phyloP scores from a whole-genome alignment of 1,140 invertebrate species.

The Musca domestica region DNA sequence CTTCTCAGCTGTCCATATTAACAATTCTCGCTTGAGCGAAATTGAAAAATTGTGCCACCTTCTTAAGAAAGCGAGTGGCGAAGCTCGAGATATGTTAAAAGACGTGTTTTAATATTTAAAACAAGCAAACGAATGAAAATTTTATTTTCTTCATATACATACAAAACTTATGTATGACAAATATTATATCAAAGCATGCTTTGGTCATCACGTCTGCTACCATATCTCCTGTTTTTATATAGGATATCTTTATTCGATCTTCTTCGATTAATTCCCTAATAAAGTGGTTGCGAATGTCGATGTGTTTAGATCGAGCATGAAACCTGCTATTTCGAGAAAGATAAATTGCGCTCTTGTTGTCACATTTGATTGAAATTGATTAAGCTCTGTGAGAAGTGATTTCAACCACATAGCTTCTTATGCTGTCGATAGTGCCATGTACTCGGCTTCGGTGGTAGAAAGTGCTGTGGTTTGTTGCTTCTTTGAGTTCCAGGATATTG shows the following conservation, averaged over 20 bases:
- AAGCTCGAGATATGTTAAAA: too few relatives aligned
- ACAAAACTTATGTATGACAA: too few relatives aligned
- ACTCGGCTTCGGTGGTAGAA: neutral
- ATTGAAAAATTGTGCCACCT: too few relatives aligned
- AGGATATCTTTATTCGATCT: neutral
- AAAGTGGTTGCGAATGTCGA: slow-evolving; percentile 47
- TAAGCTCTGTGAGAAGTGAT: neutral
- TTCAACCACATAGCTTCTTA: neutral
- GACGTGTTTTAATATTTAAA: too few relatives aligned
- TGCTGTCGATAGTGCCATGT: neutral
- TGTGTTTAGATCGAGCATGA: slow-evolving; percentile 44
- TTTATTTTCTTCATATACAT: too few relatives aligned
- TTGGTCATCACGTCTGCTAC: neutral
- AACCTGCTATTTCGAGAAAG: neutral
- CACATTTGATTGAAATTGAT: neutral
- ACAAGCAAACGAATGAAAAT: too few relatives aligned
- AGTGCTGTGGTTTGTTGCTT: neutral
- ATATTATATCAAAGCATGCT: too few relatives aligned
- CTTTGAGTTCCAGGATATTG: slow-evolving; percentile 30
- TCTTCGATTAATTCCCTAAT: neutral
- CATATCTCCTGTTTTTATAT: neutral
- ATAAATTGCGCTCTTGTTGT: slow-evolving; percentile 10
- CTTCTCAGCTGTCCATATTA: too few relatives aligned
- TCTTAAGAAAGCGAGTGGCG: too few relatives aligned
- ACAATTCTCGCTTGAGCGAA: too few relatives aligned